These are phyloP conservation scores for Lamprologus sp. DNA, from an alignment of 2,113 vertebrate genomes.

Conservation along the genomic window DNA sequence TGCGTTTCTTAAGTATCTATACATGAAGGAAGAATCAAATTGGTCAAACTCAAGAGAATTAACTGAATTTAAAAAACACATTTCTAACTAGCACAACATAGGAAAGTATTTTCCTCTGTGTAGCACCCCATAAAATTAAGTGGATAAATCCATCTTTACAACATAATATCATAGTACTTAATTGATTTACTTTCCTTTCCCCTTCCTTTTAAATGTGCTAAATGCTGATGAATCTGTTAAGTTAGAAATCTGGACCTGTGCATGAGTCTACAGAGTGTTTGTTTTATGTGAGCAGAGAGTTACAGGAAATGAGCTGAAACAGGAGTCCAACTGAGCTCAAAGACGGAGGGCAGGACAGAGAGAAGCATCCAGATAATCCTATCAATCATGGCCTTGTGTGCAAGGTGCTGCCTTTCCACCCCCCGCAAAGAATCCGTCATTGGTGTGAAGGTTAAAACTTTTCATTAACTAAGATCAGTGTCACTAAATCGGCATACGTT, in stretches of 20 bases:
- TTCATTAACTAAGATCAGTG: neutral
- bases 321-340: neutral
- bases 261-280: neutral
- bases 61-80: neutral
- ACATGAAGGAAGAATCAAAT: neutral
- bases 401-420: neutral
- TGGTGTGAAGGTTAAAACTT: constrained; percentile 27
- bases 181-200: neutral
- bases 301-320: neutral
- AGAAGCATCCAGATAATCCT: neutral
- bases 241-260: neutral
- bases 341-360: neutral
- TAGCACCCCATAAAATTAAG: neutral
- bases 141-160: neutral
- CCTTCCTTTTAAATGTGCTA: neutral
- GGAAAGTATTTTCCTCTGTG: neutral
- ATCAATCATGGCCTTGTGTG: neutral
- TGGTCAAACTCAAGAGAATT: neutral
- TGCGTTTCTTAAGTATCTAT: neutral
- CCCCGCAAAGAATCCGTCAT: neutral
- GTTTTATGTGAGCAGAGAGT: neutral
- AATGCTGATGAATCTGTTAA: neutral
- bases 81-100: neutral
- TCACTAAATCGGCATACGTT: neutral
- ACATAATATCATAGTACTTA: neutral